Evolutionary conservation across 1,140 invertebrate species (phyloP), one percentile per base, ranked within the genome.

Genomic region (Saxidomus purpurata): DNA sequence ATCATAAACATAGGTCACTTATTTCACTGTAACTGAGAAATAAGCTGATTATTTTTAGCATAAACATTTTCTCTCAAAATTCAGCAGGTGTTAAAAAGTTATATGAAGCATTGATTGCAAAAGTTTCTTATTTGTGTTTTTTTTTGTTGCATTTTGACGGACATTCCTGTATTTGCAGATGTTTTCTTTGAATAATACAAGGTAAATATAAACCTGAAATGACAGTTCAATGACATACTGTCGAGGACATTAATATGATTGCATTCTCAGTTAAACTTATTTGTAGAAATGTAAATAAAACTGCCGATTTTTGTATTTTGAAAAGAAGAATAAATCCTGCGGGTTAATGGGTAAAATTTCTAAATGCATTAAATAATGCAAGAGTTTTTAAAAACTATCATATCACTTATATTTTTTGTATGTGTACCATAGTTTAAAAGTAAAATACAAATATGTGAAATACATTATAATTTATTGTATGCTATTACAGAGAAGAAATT

Each of bases 251-350:
- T 55, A 55, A 55, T 55, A 67, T 67, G 63, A 31, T 34, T 67
- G 25, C 25, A 67, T 67, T 67, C n/a, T 67, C 13, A 67, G 31
- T 67, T 67, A 34, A 67, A 67, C 31, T 67, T n/a, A 55, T 55
- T 55, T 55, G 52, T 55, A 15, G 52, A 55, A 55, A 55, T 55
- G 52, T 22, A 55, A 55, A 55, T 55, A 55, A n/a, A n/a, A 55
- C 52, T 55, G 19, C 3, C 8, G 43, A 47, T n/a, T n/a, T n/a
- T n/a, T 8, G 19, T n/a, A 19, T 55, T 55, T 55, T 55, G 52
- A 55, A 55, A 13, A 55, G 52, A 55, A 22, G 52, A 55, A 22
- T 3, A 55, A 55, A 55, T 55, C 52, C 52, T n/a, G 19, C 19
- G 52, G 52, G 19, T 55, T 55, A 55, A n/a, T 55, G 52, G 8